A percentile compares a stretch with the other conserved stretches of the same genome.
Conservation (phyloP, 2,113 vertebrate species). For the Centropus unirufus region DNA sequence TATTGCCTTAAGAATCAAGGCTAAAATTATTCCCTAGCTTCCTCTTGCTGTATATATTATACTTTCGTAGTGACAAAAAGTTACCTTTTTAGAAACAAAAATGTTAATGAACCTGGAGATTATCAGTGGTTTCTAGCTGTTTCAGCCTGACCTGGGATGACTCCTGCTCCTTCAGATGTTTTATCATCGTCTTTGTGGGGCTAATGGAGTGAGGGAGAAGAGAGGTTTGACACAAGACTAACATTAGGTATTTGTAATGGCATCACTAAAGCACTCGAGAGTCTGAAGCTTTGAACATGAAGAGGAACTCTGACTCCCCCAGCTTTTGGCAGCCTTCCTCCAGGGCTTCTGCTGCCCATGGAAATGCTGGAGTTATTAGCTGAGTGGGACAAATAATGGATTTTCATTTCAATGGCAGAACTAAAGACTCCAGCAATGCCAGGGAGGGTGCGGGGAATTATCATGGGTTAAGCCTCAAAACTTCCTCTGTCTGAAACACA, state of each 20-base stretch:
- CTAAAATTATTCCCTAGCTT: slow-evolving; percentile 8
- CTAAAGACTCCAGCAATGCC: not conserved
- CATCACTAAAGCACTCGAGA: not conserved
- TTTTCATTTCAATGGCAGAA: slow-evolving; percentile 8
- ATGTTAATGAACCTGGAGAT: not conserved
- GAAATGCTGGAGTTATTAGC: slow-evolving; percentile 1
- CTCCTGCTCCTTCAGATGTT: not conserved
- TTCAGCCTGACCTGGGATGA: slow-evolving; percentile 20
- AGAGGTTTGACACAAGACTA: not conserved
- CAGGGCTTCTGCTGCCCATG: slow-evolving; percentile 9
- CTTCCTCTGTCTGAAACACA: not conserved
- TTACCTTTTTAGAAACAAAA: not conserved
- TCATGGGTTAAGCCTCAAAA: not conserved
- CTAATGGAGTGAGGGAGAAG: not conserved
- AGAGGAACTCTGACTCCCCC: not conserved
- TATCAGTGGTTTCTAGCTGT: not conserved
- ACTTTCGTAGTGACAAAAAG: not conserved
- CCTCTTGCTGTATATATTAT: not conserved
- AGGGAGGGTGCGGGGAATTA: not conserved
- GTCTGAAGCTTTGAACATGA: slow-evolving; percentile 9
- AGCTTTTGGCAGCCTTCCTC: slow-evolving; percentile 38
- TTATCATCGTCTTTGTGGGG: not conserved
- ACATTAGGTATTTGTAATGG: not conserved
- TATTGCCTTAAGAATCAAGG: not conserved
- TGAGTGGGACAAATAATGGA: not conserved